Evolutionary conservation across 2,113 vertebrate species (phyloP).

Genomic region (Vireo altiloquus): DNA sequence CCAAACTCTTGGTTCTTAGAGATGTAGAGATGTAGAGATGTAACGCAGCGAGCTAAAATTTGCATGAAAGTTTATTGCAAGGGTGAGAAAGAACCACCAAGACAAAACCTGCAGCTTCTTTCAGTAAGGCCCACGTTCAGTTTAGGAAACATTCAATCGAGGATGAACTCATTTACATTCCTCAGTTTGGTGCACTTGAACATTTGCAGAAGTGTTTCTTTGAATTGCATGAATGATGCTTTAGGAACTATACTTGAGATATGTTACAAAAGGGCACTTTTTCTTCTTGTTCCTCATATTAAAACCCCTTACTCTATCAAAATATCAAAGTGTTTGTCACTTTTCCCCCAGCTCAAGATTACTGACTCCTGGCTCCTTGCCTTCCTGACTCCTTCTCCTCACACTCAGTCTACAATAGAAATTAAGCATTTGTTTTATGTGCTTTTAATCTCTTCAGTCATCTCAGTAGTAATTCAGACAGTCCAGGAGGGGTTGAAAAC

Average conservation of each 20-base stretch:
- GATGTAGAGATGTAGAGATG: not conserved
- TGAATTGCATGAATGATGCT: not conserved
- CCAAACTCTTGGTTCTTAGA: not conserved
- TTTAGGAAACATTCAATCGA: not conserved
- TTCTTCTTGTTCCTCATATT: not conserved
- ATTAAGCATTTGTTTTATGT: not conserved
- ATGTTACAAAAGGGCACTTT: not conserved
- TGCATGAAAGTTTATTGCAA: not conserved
- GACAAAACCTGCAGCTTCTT: not conserved
- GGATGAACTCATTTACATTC: constrained; percentile 1
- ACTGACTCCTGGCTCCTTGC: not conserved
- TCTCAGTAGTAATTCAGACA: not conserved
- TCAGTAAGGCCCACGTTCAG: not conserved
- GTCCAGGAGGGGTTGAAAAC: not conserved
- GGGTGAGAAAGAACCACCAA: not conserved
- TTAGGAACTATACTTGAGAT: not conserved
- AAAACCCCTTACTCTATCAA: not conserved
- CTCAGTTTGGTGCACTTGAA: not conserved
- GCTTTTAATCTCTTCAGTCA: not conserved
- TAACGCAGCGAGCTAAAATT: not conserved
- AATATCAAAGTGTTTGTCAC: not conserved
- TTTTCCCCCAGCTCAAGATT: not conserved
- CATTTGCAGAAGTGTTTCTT: constrained; percentile 6
- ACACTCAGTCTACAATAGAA: not conserved
- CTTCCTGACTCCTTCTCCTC: not conserved